Percentiles rank a stretch among this genome's conserved stretches.
Conservation (phyloP, 2,113 vertebrate species). For the Rhineura floridana region DNA sequence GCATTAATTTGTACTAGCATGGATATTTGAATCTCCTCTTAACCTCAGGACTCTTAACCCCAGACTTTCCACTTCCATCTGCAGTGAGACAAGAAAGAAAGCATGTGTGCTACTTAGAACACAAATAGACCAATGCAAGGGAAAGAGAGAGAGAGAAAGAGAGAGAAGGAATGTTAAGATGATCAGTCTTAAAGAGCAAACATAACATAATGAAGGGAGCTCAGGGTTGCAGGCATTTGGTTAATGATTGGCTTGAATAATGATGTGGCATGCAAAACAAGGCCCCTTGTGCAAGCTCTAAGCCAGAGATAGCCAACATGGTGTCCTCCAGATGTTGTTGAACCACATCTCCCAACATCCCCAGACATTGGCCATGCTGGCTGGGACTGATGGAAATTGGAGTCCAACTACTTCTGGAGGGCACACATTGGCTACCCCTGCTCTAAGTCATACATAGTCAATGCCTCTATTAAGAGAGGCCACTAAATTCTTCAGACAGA, state of each 20-base stretch:
- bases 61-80: neutral
- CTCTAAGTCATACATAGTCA: neutral
- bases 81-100: neutral
- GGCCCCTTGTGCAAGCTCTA: neutral
- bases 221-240: neutral
- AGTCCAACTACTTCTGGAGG: neutral
- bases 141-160: neutral
- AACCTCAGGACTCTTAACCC: neutral
- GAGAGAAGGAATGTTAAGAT: neutral
- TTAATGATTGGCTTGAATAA: conserved; percentile 26
- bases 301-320: neutral
- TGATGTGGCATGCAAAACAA: neutral
- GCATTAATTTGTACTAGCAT: neutral
- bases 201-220: neutral
- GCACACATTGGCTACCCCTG: neutral
- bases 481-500: neutral
- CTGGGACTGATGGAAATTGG: neutral
- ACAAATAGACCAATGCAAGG: neutral
- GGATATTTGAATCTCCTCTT: neutral
- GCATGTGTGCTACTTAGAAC: neutral
- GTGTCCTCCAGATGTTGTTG: neutral
- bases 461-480: neutral
- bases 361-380: too few species aligned
- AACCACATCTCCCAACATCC: neutral
- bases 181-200: neutral